Evolutionary conservation across 2,888 invertebrate genomes (phyloP), one percentile per base, ranked within the genome.

Genomic region (Formica aserva): DNA sequence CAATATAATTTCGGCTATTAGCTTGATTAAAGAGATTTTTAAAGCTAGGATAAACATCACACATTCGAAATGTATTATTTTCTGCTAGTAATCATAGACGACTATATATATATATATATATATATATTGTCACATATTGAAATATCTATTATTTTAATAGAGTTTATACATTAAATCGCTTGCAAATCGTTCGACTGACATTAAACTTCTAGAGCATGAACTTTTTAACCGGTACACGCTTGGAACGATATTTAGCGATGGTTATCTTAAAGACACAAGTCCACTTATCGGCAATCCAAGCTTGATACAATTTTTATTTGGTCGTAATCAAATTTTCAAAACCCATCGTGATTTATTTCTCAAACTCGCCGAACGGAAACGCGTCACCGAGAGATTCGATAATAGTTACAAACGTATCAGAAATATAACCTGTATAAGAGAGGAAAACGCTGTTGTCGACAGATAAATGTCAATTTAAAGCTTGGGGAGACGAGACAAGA

Each of bases 381-480:
- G 48, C n/a, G 77, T 78, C 32, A 78, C 4, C 35, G 69, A 35
- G 71, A 78, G 60, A 78, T 72, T 80, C 72, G 45, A 80, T 71
- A 80, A 80, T 45, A 72, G 26, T 1, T 71, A 60, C 45, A 35
- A 78, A 78, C 62, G 35, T 60, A 35, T 45, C 45, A 32, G 29
- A 1, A 15, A n/a, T 41, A n/a, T 52, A 67, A n/a, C 18, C 3
- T 13, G 26, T 57, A 22, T 13, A 45, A 45, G 32, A 45, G 32
- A 60, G 60, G 13, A 60, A 66, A 62, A 60, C 22, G 18, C 22
- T 45, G 26, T 60, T 45, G 72, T 62, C 72, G 72, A 71, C 77
- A 65, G 66, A 80, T 72, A 80, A 78, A 78, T 45, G 71, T 78
- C 78, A 80, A 72, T 80, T 80, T 80, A 60, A 80, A 80, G 72